Percentiles rank a stretch among this genome's conserved stretches.
Conservation (phyloP, 2,888 invertebrate species). For the Adineta ricciae region DNA sequence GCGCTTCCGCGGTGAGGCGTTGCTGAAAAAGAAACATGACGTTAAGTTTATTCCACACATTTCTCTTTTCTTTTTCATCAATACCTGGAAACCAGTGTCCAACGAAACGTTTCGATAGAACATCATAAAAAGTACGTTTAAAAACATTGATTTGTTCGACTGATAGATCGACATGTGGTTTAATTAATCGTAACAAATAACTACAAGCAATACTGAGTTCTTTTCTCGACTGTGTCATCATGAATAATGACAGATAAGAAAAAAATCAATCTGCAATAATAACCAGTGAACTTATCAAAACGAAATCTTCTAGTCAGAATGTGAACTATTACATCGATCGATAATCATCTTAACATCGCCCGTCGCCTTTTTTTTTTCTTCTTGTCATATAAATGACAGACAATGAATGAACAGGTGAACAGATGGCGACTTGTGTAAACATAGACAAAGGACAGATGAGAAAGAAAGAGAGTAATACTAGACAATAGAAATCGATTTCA, state of each 20-base stretch:
- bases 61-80: neutral
- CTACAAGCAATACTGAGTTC: neutral
- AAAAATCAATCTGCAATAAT: neutral
- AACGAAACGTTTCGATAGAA: conserved; percentile 1
- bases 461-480: neutral
- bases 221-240: neutral
- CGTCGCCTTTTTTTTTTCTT: neutral
- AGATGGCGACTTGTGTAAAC: neutral
- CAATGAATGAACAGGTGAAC: neutral
- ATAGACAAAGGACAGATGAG: neutral
- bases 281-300: neutral
- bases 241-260: neutral
- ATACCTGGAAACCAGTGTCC: conserved; percentile 19
- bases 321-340: neutral
- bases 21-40: neutral
- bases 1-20: neutral
- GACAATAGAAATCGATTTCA: neutral
- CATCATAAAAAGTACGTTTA: neutral
- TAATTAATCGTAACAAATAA: neutral
- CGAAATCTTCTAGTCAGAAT: neutral
- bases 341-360: neutral
- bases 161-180: neutral
- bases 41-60: neutral
- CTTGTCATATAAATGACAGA: neutral
- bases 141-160: neutral